Evolutionary conservation across 2,113 vertebrate species (phyloP), one percentile per base, ranked within the genome.

Genomic region (Donacobius atricapilla): DNA sequence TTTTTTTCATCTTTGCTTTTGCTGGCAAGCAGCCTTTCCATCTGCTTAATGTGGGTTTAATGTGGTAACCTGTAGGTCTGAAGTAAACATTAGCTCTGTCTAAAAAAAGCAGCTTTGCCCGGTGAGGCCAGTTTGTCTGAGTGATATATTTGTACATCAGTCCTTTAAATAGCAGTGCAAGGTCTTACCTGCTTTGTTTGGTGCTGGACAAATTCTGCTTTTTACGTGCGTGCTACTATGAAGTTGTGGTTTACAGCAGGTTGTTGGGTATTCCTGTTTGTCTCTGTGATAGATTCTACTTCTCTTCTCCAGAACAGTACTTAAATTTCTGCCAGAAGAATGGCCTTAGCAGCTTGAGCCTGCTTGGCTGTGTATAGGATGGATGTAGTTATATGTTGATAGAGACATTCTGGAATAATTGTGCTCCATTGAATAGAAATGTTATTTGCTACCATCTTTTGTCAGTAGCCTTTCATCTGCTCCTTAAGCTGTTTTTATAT

Each of bases 31-130:
- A 93, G 91, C 60, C 69, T 87, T 93, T 89, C 83, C 89, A 96
- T 93, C 89, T 96, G 92, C 61, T 96, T 78, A 45, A 0, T 81
- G 53, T 92, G 60, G 37, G 25, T 79, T 92, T 93, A 95, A 80
- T 93, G 92, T 92, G 77, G 76, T 93, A 95, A 94, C 92, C 89
- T 95, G 54, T 77, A 86, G 80, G 60, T 87, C 87, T 94, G 83
- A 89, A 92, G 81, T 87, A 93, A 95, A 94, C 60, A 86, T 76
- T 64, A 94, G 48, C 50, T 89, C 31, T 80, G 4, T 80, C 78
- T 65, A 14, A 80, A 90, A 77, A 64, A 89, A 66, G 17, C 73
- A 70, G 25, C 33, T 54, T 89, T 84, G 64, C 58, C 28, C 61
- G 53, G 19, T 72, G 44, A 82, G 56, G 47, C 60, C 65, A 14